A percentile compares a stretch with the other conserved stretches of the same genome.
These are phyloP conservation scores for Diploscapter pachys DNA, from an alignment of 1,140 invertebrate genomes.

Conservation along the genomic window DNA sequence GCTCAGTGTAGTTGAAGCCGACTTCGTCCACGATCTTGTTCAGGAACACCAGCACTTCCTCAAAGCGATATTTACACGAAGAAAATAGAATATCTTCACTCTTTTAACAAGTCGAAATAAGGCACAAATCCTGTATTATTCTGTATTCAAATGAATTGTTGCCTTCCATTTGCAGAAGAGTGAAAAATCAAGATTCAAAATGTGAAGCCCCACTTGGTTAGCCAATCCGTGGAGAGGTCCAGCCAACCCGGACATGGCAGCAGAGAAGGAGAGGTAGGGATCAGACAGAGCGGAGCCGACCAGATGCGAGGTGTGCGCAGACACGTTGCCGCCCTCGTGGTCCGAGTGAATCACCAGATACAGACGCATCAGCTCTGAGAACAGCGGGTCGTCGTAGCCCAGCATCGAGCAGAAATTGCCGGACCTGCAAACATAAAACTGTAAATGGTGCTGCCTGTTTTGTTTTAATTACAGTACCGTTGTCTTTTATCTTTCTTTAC, in stretches of 20 bases:
- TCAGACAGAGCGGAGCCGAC: constrained; percentile 91
- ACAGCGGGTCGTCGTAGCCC: constrained; percentile 79
- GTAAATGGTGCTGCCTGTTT: too few species aligned
- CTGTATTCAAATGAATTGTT: too few species aligned
- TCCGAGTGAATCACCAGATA: constrained; percentile 86
- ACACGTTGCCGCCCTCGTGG: constrained; percentile 76
- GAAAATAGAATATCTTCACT: too few species aligned
- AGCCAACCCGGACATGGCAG: constrained; percentile 87
- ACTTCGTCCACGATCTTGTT: constrained; percentile 76
- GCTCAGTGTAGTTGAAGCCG: constrained; percentile 74
- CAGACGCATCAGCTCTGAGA: constrained; percentile 86
- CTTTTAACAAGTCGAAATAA: too few species aligned
- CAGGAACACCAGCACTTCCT: constrained; percentile 76
- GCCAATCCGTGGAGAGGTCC: constrained; percentile 92
- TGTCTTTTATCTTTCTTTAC: too few species aligned
- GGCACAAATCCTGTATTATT: too few species aligned
- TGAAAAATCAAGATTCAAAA: constrained; percentile 7
- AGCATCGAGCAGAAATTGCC: constrained; percentile 88
- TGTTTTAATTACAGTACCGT: too few species aligned
- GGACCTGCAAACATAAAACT: constrained; percentile 60
- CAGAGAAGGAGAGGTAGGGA: constrained; percentile 87
- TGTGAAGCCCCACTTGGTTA: constrained; percentile 70
- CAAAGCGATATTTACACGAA: constrained; percentile 49
- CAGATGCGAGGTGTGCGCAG: constrained; percentile 86
- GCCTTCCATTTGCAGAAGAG: constrained; percentile 29